Percentiles rank a stretch among this genome's conserved stretches.
phyloP scores from a whole-genome alignment of 2,113 vertebrate genomes.

The Brachyhypopomus gauderio region DNA sequence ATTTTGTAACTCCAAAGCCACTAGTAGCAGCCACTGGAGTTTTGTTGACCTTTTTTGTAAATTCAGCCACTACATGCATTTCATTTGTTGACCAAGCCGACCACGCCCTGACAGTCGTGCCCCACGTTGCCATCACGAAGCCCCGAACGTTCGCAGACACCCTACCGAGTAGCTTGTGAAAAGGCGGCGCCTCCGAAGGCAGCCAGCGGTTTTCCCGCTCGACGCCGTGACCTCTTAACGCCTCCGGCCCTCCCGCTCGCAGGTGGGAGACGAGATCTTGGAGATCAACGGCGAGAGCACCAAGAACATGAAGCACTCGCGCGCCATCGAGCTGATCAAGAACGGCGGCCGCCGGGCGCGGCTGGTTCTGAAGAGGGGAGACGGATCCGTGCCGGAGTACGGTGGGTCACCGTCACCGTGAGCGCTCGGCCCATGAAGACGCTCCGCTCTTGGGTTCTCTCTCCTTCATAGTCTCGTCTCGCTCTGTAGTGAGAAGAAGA shows the following conservation, averaged over 20 bases:
- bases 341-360: constrained; percentile 92
- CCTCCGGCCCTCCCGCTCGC: constrained; percentile 32
- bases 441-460: background rate
- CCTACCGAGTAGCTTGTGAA: background rate
- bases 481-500: background rate
- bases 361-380: constrained; percentile 95
- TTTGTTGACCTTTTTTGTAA: no score
- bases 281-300: constrained; percentile 98
- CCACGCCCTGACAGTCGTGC: no score
- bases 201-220: background rate
- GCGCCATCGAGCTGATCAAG: constrained; percentile 99
- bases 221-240: background rate
- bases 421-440: background rate
- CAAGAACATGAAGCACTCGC: constrained; percentile 98
- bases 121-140: background rate
- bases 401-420: constrained; percentile 81
- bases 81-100: no score
- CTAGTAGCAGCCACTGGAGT: background rate
- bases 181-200: background rate
- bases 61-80: no score
- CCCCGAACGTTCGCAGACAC: background rate
- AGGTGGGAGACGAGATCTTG: constrained; percentile 98
- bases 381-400: constrained; percentile 98
- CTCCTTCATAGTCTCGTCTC: background rate
- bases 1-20: background rate